phyloP scores from a whole-genome alignment of 2,113 vertebrate genomes.

The Colius striatus region DNA sequence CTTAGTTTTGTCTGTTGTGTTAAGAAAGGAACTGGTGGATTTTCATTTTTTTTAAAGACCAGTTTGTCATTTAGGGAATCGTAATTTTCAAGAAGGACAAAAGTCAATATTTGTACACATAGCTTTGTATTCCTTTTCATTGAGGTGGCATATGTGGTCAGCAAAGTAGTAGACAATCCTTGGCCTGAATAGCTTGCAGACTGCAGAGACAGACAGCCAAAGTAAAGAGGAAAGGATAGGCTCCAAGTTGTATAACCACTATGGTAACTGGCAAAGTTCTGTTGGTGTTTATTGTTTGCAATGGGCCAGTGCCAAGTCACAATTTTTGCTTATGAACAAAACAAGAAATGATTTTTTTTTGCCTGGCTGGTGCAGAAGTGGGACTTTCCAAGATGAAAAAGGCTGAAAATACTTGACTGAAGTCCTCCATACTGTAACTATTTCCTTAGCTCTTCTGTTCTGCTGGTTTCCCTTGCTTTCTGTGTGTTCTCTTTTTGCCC shows the following conservation, averaged over 20 bases:
- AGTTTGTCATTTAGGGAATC: neutral
- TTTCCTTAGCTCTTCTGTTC: neutral
- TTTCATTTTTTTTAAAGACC: neutral
- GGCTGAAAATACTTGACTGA: neutral
- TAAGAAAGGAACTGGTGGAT: neutral
- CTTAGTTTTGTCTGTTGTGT: neutral
- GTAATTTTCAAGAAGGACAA: neutral
- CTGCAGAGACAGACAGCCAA: neutral
- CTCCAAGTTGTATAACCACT: neutral
- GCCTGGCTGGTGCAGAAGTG: neutral
- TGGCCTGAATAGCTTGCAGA: neutral
- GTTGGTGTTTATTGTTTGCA: slow-evolving; percentile 30
- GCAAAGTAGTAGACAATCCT: neutral
- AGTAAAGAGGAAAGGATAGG: neutral
- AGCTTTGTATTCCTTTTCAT: neutral
- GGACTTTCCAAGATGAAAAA: neutral
- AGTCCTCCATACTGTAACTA: neutral
- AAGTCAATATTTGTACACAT: neutral
- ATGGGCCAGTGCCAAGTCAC: neutral
- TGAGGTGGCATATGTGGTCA: neutral
- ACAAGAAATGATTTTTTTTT: neutral
- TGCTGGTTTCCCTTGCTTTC: neutral
- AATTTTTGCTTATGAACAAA: slow-evolving; percentile 17
- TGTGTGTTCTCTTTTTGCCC: neutral
- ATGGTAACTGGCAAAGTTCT: neutral